A percentile compares a stretch with the other conserved stretches of the same genome.
These are phyloP conservation scores for Misgurnus anguillicaudatus DNA, from an alignment of 2,113 vertebrate species.

Conservation along the genomic window DNA sequence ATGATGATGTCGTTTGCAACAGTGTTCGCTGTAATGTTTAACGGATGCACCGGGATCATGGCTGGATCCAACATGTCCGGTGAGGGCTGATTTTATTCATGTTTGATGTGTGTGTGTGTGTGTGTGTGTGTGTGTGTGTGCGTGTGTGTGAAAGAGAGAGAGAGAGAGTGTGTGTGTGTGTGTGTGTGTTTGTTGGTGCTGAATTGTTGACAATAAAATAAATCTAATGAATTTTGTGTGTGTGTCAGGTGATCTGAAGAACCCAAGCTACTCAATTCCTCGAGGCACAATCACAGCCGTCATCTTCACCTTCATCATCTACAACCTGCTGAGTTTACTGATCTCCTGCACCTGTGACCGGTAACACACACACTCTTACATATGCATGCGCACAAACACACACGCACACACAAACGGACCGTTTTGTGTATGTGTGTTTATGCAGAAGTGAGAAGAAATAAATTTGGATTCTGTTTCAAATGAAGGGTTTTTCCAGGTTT, in stretches of 20 bases:
- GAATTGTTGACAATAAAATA: background rate
- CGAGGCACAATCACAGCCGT: slow-evolving; percentile 88
- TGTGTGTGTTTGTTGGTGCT: background rate
- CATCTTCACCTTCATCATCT: slow-evolving; percentile 89
- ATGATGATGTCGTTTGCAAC: slow-evolving; percentile 81
- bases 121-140: background rate
- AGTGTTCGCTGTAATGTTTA: slow-evolving; percentile 87
- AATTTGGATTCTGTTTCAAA: too few species aligned
- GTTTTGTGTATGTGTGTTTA: too few species aligned
- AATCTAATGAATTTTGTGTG: background rate
- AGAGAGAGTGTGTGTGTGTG: background rate
- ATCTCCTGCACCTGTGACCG: slow-evolving; percentile 87
- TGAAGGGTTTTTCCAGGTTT: too few species aligned
- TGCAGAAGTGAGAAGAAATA: too few species aligned
- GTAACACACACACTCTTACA: slow-evolving; percentile 62
- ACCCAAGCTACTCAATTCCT: slow-evolving; percentile 87
- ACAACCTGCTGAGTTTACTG: slow-evolving; percentile 81
- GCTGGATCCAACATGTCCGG: slow-evolving; percentile 89
- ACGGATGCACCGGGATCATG: slow-evolving; percentile 90
- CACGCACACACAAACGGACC: background rate
- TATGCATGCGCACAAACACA: background rate
- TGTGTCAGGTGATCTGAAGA: slow-evolving; percentile 83
- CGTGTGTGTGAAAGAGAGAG: too few species aligned
- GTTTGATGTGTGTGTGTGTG: slow-evolving; percentile 48
- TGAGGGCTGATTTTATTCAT: slow-evolving; percentile 52